Base-by-base conservation (phyloP, 2,888 invertebrate species). In the Pediacus dermestoides region DNA sequence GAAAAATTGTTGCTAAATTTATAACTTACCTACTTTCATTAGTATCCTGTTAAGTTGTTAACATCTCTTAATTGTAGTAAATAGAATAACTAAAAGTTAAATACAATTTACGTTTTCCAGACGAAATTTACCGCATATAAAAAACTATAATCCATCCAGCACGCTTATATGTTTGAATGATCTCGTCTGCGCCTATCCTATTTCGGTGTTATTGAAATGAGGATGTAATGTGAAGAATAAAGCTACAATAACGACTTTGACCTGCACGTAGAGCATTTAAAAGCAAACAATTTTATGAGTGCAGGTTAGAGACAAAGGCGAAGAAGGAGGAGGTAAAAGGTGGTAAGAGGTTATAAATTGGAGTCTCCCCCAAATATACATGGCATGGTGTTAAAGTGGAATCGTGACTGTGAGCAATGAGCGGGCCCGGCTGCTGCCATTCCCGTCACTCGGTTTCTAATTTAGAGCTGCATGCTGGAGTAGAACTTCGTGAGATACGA, bases 361-460 rank as follows among this genome's bases (percentile, higher is more conserved):
- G 33, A 33, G 33, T 33, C n/a, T 22, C 28, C 11, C 33, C 33
- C 16, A 33, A 33, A 33, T 33, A 33, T 11, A 33, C n/a, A 11
- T 15, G 31, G 16, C 32, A 32, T 32, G 32, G 33, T 33, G 33
- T 33, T 33, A 33, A 33, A 33, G 33, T 33, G 33, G 33, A 33
- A 33, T 33, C 33, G 33, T 33, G 33, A 33, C 33, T 33, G 33
- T 33, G 33, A 33, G 33, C 33, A 33, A 33, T 33, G 33, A 33
- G 33, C 33, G 11, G 31, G 6, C 31, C 16, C 31, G 16, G 10
- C 16, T 21, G 33, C 33, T 33, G 33, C 33, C 13, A 33, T 28
- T 28, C 28, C 16, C 33, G 33, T 33, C 33, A 22, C 33, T 33
- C 33, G 10, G 7, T 11, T 14, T 8, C 33, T 33, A 33, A 33